A percentile compares a stretch with the other conserved stretches of the same genome.
Evolutionary conservation across 2,888 invertebrate species (phyloP).

Genomic region (Drosophila neotestacea): DNA sequence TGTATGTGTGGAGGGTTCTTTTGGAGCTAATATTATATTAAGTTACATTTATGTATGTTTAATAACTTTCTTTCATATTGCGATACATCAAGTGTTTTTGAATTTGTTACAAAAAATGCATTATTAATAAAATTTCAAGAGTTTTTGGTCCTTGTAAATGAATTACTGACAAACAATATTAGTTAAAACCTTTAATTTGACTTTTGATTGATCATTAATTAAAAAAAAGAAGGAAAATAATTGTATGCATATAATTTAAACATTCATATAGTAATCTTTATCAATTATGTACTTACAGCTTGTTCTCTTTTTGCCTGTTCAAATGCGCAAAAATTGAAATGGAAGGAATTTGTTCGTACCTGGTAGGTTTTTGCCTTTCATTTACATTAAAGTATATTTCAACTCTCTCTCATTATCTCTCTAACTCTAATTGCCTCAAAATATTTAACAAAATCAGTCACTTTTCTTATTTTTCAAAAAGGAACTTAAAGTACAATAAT

Average conservation of each 20-base stretch:
- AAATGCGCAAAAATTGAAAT: constrained; percentile 67
- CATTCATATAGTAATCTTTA: constrained; percentile 11
- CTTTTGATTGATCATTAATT: not conserved
- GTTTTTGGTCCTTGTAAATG: constrained; percentile 73
- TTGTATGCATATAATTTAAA: constrained; percentile 14
- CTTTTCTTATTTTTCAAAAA: constrained; percentile 61
- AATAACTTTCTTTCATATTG: constrained; percentile 7
- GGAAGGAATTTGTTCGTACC: constrained; percentile 81
- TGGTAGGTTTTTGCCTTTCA: constrained; percentile 67
- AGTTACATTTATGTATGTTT: constrained; percentile 12
- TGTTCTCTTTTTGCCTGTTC: constrained; percentile 50
- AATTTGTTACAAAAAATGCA: constrained; percentile 47
- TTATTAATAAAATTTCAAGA: constrained; percentile 38
- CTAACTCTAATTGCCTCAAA: constrained; percentile 65
- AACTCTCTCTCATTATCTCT: constrained; percentile 33
- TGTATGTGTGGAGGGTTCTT: constrained; percentile 65
- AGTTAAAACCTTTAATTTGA: constrained; percentile 13
- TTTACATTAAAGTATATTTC: constrained; percentile 54
- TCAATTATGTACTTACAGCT: constrained; percentile 48
- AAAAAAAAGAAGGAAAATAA: constrained; percentile 5
- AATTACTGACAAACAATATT: constrained; percentile 31
- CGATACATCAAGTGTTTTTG: constrained; percentile 10
- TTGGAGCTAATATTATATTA: constrained; percentile 37
- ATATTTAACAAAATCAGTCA: constrained; percentile 82
- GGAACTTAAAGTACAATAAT: constrained; percentile 71